Evolutionary conservation across 2,888 invertebrate genomes (phyloP).

Genomic region (Apocheima hispidaria): DNA sequence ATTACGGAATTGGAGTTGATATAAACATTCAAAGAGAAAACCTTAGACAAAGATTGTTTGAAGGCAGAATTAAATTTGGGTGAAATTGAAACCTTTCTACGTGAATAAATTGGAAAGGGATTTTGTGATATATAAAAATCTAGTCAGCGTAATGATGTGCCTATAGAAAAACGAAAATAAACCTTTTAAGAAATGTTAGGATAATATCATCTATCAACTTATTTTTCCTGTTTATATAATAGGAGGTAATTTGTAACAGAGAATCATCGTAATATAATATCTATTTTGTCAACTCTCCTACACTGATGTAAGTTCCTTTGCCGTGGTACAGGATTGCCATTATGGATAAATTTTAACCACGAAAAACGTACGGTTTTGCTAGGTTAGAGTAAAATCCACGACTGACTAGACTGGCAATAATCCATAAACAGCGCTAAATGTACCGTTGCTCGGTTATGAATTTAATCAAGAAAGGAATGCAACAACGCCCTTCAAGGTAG

Average conservation of each 20-base stretch:
- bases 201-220: too few species aligned
- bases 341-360: too few species aligned
- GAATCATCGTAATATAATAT: too few species aligned
- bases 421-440: not conserved
- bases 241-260: too few species aligned
- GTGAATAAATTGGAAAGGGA: constrained; percentile 23
- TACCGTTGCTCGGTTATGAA: not conserved
- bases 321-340: too few species aligned
- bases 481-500: constrained; percentile 36
- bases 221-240: too few species aligned
- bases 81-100: constrained; percentile 2
- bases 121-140: not conserved
- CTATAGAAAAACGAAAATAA: not conserved
- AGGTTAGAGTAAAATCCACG: too few species aligned
- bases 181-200: too few species aligned
- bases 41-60: not conserved
- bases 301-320: too few species aligned
- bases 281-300: too few species aligned
- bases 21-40: constrained; percentile 1
- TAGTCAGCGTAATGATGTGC: not conserved
- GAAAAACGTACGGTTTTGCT: too few species aligned
- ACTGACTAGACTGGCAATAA: too few species aligned
- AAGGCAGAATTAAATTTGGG: constrained; percentile 15
- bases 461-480: constrained; percentile 42
- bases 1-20: not conserved